Conservation (phyloP, 2,888 invertebrate species). For the Drosophila nr. medialis region DNA sequence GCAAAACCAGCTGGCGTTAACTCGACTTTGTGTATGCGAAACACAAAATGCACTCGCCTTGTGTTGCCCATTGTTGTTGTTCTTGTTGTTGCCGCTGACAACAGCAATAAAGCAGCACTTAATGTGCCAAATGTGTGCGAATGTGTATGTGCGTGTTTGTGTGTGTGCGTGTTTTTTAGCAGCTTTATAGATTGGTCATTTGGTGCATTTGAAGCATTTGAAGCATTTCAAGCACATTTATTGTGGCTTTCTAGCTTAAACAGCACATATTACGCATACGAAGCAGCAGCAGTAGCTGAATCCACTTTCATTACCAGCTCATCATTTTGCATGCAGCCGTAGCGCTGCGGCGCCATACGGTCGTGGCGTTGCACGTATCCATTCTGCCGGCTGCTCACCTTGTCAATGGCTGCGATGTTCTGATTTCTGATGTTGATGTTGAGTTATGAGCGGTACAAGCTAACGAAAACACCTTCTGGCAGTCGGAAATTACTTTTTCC, state of each 20-base stretch:
- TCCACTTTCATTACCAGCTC: slow-evolving; percentile 26
- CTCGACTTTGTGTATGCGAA: slow-evolving; percentile 45
- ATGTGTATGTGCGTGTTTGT: not conserved
- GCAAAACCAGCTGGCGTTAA: slow-evolving; percentile 44
- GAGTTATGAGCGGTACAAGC: slow-evolving; percentile 51
- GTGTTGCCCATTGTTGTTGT: slow-evolving; percentile 8
- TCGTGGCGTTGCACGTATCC: slow-evolving; percentile 20
- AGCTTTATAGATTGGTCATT: slow-evolving; percentile 48
- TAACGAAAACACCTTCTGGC: slow-evolving; percentile 40
- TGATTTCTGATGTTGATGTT: slow-evolving; percentile 49
- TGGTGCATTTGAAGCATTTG: slow-evolving; percentile 43
- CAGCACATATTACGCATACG: slow-evolving; percentile 68
- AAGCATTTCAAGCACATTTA: slow-evolving; percentile 39
- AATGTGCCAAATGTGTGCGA: slow-evolving; percentile 45
- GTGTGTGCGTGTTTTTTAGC: slow-evolving; percentile 9
- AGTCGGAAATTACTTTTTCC: slow-evolving; percentile 75
- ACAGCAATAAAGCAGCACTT: slow-evolving; percentile 66
- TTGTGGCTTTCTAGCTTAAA: slow-evolving; percentile 39
- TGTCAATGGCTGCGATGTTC: slow-evolving; percentile 38
- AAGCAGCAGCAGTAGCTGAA: slow-evolving; percentile 8
- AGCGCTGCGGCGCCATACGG: slow-evolving; percentile 20
- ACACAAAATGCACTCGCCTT: slow-evolving; percentile 56
- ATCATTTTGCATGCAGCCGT: slow-evolving; percentile 32
- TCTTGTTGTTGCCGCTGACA: slow-evolving; percentile 46
- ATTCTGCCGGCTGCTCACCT: slow-evolving; percentile 2